A percentile compares a stretch with the other conserved stretches of the same genome.
Conservation (phyloP, 2,113 vertebrate genomes). For the Cinclus cinclus region DNA sequence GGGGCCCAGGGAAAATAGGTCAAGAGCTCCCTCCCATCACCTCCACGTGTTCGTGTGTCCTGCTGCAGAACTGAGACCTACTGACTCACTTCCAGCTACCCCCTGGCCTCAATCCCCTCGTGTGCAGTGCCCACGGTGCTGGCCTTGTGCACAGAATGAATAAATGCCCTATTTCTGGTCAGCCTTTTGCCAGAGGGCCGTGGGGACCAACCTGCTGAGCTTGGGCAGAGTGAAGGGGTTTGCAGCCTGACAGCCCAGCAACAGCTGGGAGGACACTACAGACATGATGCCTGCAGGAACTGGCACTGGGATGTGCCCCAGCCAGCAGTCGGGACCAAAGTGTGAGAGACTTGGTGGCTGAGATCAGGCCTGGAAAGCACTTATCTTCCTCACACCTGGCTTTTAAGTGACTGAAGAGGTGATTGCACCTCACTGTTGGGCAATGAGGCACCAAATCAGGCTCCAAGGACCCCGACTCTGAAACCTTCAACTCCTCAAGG, state of each 20-base stretch:
- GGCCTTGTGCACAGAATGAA: background rate
- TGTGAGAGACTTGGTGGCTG: rapidly evolving
- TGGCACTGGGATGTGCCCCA: background rate
- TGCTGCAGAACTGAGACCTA: background rate
- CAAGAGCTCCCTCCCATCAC: background rate
- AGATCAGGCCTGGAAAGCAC: background rate
- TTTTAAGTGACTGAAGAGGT: background rate
- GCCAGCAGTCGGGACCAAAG: background rate
- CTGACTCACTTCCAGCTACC: background rate
- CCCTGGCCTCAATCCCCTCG: background rate
- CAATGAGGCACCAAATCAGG: background rate
- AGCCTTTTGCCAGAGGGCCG: background rate
- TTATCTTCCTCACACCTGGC: background rate
- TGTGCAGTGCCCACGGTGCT: rapidly evolving
- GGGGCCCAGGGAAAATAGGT: background rate
- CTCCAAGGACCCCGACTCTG: background rate
- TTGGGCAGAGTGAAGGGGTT: background rate
- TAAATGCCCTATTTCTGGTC: background rate
- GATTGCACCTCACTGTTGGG: background rate
- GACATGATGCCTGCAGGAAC: background rate
- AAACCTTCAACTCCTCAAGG: background rate
- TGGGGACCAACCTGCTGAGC: background rate
- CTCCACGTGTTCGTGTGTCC: rapidly evolving
- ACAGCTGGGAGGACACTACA: background rate
- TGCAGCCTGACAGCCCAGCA: background rate